Base-by-base conservation (phyloP, 2,888 invertebrate species). In the Tiphia femorata region DNA sequence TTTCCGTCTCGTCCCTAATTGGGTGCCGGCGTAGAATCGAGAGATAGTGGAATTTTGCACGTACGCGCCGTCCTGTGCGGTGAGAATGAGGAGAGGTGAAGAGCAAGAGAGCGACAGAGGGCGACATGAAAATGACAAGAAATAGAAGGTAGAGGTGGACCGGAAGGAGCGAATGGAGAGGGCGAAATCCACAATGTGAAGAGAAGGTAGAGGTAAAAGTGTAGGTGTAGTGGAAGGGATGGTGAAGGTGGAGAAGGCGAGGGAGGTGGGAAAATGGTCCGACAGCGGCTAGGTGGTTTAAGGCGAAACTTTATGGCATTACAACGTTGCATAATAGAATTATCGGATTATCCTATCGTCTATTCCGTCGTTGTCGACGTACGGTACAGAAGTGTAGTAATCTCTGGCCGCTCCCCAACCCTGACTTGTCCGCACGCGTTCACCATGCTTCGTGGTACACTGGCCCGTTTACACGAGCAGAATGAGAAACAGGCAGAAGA, bases 301-400 rank as follows among this genome's bases (percentile, higher is more conserved):
- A 64, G 57, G 40, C 27, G 50, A 53, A 62, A 66, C 65, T 61
- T 64, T 58, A 50, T 49, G 17, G 40, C 48, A 49, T 64, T 65
- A 64, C 63, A 61, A 64, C 56, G 60, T 42, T 40, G 46, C 48
- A 29, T 64, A 64, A 67, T 64, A 49, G 60, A 66, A 66, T 69
- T 58, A 70, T 58, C 58, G 59, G 60, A 63, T 67, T 64, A 70
- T 65, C 55, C 58, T 17, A 30, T 40, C 29, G 37, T 17, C 37
- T 19, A 8, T 37, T 37, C 17, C 37, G 37, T 2, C 10, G 7
- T 4, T 8, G 19, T 17, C 37, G 37, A 10, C 37, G 37, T 17
- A 37, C 16, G 19, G 10, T 4, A 10, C 37, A 19, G 17, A 19
- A 37, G 33, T 33, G 33, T 14, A 14, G 12, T 33, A 33, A 33